Percentiles rank a stretch among this genome's conserved stretches.
Evolutionary conservation across 2,797 vertebrate species (phyloP).

Genomic region (Halcyon badia): DNA sequence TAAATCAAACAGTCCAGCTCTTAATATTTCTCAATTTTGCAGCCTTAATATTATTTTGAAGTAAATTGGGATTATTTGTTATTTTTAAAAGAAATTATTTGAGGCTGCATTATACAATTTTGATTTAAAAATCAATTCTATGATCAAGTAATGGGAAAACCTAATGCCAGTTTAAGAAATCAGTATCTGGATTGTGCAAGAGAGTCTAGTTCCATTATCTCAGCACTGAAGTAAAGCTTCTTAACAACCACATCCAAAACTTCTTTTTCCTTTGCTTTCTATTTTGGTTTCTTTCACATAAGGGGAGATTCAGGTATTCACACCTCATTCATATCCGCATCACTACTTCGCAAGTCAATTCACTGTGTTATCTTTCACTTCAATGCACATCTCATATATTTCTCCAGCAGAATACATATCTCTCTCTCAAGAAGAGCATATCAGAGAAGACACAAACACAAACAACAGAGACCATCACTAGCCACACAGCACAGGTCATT

Average conservation of each 20-base stretch:
- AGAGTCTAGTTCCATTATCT: not conserved
- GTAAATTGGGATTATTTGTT: not conserved
- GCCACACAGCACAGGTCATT: not conserved
- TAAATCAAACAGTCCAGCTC: not conserved
- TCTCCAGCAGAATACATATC: conserved; percentile 15
- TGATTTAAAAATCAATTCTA: not conserved
- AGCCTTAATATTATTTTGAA: not conserved
- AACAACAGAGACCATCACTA: not conserved
- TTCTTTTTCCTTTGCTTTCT: not conserved
- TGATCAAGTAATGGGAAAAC: not conserved
- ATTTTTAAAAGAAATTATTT: not conserved
- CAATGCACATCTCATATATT: conserved; percentile 3
- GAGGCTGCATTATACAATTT: not conserved
- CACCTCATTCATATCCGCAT: not conserved
- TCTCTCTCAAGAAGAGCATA: conserved; percentile 1
- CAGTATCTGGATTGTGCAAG: not conserved
- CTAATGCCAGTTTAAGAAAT: not conserved
- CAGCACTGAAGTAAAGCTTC: not conserved
- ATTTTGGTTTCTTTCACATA: not conserved
- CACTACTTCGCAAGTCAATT: conserved; percentile 32
- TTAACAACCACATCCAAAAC: not conserved
- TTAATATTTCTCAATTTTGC: not conserved
- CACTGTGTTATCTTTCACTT: conserved; percentile 61
- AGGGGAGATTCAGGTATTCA: not conserved
- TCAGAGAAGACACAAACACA: not conserved